A percentile compares a stretch with the other conserved stretches of the same genome.
phyloP scores from a whole-genome alignment of 2,888 invertebrate genomes.

The Coenonympha arcania region DNA sequence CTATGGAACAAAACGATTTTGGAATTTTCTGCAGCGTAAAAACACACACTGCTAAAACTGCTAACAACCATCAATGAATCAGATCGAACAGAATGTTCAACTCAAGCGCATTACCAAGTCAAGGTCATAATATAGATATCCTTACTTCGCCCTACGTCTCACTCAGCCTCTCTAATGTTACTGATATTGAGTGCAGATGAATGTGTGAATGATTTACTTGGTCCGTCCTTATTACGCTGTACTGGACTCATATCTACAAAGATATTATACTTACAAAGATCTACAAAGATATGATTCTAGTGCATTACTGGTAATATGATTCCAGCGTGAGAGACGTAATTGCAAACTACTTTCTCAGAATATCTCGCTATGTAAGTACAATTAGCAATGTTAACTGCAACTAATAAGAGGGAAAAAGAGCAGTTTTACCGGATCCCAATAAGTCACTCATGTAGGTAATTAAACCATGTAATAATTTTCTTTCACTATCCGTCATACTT shows the following conservation, averaged over 20 bases:
- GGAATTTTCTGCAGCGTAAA: too few relatives aligned
- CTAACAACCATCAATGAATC: background rate
- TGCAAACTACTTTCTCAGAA: slow-evolving; percentile 12
- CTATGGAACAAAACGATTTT: too few relatives aligned
- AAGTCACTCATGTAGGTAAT: background rate
- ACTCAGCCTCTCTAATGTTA: slow-evolving; percentile 6
- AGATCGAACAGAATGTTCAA: background rate
- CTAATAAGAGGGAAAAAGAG: slow-evolving; percentile 5
- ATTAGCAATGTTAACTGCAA: slow-evolving; percentile 5
- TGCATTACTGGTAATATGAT: slow-evolving; percentile 1
- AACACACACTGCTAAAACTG: background rate
- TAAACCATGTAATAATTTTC: too few relatives aligned
- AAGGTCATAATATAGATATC: slow-evolving; percentile 40
- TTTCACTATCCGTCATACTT: too few relatives aligned
- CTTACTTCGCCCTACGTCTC: slow-evolving; percentile 29
- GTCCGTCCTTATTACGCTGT: background rate
- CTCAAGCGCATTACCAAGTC: slow-evolving; percentile 34
- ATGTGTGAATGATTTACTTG: background rate
- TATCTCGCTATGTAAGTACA: slow-evolving; percentile 3
- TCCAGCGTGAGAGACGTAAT: slow-evolving; percentile 1
- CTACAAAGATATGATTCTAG: too few relatives aligned
- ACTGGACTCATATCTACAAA: background rate
- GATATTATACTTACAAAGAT: too few relatives aligned
- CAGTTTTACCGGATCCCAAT: slow-evolving; percentile 1
- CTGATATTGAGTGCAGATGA: slow-evolving; percentile 3